phyloP scores from a whole-genome alignment of 2,113 vertebrate species.

The Bubo scandiacus region DNA sequence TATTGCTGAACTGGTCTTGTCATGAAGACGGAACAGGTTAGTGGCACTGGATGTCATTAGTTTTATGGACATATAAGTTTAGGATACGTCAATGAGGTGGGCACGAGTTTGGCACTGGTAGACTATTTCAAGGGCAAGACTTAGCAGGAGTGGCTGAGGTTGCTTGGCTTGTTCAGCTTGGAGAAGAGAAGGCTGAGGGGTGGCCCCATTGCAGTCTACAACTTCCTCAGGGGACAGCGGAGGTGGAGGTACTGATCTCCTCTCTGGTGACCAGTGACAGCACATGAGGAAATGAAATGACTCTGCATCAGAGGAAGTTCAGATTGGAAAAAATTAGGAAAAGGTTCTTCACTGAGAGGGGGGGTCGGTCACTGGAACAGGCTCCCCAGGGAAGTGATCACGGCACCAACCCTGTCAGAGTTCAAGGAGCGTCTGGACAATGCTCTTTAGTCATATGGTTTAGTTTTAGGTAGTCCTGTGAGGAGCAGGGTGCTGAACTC shows the following conservation, averaged over 20 bases:
- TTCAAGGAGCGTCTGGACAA: not conserved
- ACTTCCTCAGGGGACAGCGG: accelerated
- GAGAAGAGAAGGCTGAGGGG: not conserved
- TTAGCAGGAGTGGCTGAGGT: not conserved
- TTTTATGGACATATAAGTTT: not conserved
- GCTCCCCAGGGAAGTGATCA: not conserved
- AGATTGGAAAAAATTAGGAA: not conserved
- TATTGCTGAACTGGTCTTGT: not conserved
- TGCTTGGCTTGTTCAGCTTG: not conserved
- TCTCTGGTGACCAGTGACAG: not conserved
- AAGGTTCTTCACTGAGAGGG: not conserved
- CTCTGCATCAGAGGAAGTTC: not conserved
- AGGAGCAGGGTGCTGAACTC: not conserved
- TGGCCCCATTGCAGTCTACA: not conserved
- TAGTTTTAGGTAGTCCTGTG: not conserved
- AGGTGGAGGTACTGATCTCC: not conserved
- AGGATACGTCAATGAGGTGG: not conserved
- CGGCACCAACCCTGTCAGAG: not conserved
- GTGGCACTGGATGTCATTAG: not conserved
- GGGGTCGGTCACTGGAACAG: accelerated
- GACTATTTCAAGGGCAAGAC: not conserved
- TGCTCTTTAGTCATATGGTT: not conserved
- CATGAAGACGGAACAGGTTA: not conserved
- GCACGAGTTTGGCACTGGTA: not conserved
- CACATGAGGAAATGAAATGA: not conserved